Base-by-base conservation (phyloP, 2,797 vertebrate genomes). In the Vultur gryphus region DNA sequence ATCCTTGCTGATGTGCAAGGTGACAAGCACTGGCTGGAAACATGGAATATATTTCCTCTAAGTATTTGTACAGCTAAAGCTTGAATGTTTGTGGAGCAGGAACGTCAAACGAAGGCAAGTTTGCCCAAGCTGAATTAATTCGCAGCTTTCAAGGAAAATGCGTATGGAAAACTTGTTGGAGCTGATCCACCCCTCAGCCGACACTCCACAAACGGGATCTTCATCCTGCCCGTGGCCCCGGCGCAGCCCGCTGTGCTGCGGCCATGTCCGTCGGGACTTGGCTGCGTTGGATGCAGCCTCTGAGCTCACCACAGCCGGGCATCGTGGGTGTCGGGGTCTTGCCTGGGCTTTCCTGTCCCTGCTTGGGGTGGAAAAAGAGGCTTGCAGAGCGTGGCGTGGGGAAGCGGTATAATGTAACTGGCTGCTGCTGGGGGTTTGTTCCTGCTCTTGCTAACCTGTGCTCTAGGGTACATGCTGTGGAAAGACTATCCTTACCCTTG, bases 101-200 rank as follows among this genome's bases (percentile, higher is more conserved):
- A 80, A 75, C 2, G 6, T 84, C 33, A 92, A 75, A 87, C 3
- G 33, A 90, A 78, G 49, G 57, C 0, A 1, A 61, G 17, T 71
- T 87, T 89, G 71, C 51, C 57, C 31, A 49, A 65, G 65, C 18
- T 93, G 78, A 77, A 70, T 77, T 64, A 79, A 75, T 83, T 83
- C 4, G 4, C 44, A 75, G 33, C 61, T 37, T 92, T 87, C 35
- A 69, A 80, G 71, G 52, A 67, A 93, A 78, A 75, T 5, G 18
- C 1, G 1, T 39, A 10, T 69, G 72, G 89, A 81, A 95, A 93
- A 75, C 24, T 21, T 8, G 1, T 25, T 66, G 89, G 79, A 94
- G 18, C 55, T 61, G 80, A 84, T 39, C 51, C 7, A 11, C 24
- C 35, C 10, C 19, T 78, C 43, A 64, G 62, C 39, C 4, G 6